A percentile compares a stretch with the other conserved stretches of the same genome.
phyloP scores from a whole-genome alignment of 2,113 vertebrate genomes.

The Lasiurus cinereus region DNA sequence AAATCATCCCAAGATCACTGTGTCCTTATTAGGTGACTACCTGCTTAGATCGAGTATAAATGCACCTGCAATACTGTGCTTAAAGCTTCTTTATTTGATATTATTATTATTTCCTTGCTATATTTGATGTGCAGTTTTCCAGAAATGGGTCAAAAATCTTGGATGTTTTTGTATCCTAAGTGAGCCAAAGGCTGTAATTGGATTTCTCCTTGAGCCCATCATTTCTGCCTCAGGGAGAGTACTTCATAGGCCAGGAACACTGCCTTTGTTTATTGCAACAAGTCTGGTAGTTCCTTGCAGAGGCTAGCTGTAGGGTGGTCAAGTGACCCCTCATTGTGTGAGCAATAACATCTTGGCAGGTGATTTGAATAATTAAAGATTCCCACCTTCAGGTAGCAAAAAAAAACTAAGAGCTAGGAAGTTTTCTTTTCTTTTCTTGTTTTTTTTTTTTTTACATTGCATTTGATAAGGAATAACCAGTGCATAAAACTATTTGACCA shows the following conservation, averaged over 20 bases:
- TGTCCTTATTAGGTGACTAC: neutral
- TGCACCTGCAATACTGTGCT: neutral
- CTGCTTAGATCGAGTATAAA: neutral
- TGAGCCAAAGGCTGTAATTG: neutral
- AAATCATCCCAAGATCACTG: neutral
- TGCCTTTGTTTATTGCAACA: neutral
- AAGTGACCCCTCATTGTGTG: neutral
- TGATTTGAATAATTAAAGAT: slow-evolving; percentile 13
- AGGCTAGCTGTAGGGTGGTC: neutral
- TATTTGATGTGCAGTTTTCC: neutral
- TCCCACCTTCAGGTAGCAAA: neutral
- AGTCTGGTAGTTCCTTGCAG: neutral
- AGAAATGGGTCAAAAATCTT: neutral
- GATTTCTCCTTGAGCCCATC: neutral
- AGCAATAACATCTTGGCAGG: neutral
- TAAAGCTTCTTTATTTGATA: neutral
- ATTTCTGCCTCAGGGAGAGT: neutral
- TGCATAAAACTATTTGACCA: neutral
- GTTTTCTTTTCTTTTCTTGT: no score
- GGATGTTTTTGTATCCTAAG: neutral
- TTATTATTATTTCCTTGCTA: neutral
- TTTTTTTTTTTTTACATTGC: neutral
- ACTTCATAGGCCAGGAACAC: neutral
- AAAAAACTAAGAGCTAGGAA: neutral
- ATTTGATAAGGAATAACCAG: neutral